phyloP scores from a whole-genome alignment of 1,140 invertebrate species.

The Heliconius nattereri region DNA sequence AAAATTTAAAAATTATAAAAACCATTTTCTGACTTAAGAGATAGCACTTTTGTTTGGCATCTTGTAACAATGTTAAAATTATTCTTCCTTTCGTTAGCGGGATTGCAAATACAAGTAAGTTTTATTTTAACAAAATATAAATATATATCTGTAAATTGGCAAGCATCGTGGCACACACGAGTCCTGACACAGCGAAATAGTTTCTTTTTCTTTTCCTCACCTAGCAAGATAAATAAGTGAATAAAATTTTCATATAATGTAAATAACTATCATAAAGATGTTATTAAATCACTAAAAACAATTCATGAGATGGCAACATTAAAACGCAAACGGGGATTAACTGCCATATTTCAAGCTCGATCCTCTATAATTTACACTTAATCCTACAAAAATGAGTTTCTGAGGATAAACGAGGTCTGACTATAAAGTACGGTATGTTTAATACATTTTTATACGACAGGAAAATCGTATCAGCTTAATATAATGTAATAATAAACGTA shows the following conservation, averaged over 20 bases:
- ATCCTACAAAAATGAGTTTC: conserved; percentile 20
- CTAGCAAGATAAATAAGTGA: too few species aligned
- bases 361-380: conserved; percentile 12
- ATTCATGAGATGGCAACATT: conserved; percentile 4
- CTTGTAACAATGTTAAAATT: conserved; percentile 11
- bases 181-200: too few species aligned
- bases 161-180: too few species aligned
- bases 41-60: neutral
- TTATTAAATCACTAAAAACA: neutral
- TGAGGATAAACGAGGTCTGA: conserved; percentile 12
- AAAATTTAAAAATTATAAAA: neutral
- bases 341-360: neutral
- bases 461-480: neutral
- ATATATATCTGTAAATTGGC: neutral
- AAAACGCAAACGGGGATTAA: conserved; percentile 3
- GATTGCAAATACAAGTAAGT: conserved; percentile 27
- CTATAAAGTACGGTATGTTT: conserved; percentile 4
- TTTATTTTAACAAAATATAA: neutral
- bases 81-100: conserved; percentile 11
- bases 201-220: too few species aligned
- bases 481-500: conserved; percentile 14
- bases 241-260: too few species aligned
- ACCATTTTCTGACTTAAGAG: neutral
- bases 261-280: too few species aligned
- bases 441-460: conserved; percentile 11